Evolutionary conservation across 2,888 invertebrate species (phyloP).

Genomic region (Drosophila yooni): DNA sequence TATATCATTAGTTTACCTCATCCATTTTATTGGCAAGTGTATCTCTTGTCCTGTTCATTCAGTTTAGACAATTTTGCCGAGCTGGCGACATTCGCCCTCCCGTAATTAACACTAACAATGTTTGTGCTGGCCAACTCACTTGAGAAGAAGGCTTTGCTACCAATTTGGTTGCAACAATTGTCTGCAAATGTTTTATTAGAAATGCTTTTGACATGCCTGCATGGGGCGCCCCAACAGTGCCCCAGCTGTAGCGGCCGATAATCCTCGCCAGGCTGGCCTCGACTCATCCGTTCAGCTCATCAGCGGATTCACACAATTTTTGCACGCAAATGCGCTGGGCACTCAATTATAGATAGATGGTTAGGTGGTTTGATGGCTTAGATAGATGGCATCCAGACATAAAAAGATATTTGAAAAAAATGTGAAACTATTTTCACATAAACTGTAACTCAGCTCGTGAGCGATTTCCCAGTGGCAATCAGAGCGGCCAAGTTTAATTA

Average conservation of each 20-base stretch:
- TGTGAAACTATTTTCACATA: conserved; percentile 80
- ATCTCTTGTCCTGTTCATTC: conserved; percentile 34
- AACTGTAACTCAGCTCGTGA: conserved; percentile 57
- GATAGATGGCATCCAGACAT: conserved; percentile 17
- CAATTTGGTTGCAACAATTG: conserved; percentile 58
- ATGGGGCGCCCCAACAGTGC: conserved; percentile 36
- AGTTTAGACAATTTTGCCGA: conserved; percentile 38
- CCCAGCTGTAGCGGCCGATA: conserved; percentile 6
- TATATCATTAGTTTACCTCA: not conserved
- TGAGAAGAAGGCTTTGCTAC: conserved; percentile 29
- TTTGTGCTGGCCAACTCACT: conserved; percentile 37
- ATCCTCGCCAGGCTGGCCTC: conserved; percentile 37
- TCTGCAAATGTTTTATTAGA: conserved; percentile 75
- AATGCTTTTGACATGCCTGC: conserved; percentile 66
- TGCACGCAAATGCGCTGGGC: conserved; percentile 71
- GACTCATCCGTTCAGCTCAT: conserved; percentile 58
- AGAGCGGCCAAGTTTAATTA: conserved; percentile 78
- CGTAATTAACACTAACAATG: conserved; percentile 67
- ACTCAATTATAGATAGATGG: conserved; percentile 55
- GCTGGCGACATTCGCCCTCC: conserved; percentile 65
- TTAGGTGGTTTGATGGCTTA: conserved; percentile 14
- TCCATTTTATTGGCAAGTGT: conserved; percentile 12
- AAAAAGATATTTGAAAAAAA: conserved; percentile 46
- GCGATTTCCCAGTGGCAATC: conserved; percentile 80
- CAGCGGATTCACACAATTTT: conserved; percentile 79